phyloP scores from a whole-genome alignment of 2,888 invertebrate genomes.

The Eristalis pertinax region DNA sequence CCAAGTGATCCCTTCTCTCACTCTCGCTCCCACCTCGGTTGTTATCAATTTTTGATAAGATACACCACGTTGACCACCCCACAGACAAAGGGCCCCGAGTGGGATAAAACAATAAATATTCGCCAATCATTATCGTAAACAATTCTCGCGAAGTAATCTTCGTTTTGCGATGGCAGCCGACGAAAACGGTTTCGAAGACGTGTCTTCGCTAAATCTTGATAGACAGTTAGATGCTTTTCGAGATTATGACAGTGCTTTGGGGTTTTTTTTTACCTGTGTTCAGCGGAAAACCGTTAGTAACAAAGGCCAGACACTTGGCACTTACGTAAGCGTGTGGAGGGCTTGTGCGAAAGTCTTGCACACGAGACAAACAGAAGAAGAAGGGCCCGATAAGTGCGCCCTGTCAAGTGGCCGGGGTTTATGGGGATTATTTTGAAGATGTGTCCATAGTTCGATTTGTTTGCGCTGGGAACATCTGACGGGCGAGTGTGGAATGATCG shows the following conservation, averaged over 20 bases:
- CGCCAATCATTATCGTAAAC: slow-evolving; percentile 26
- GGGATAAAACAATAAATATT: slow-evolving; percentile 32
- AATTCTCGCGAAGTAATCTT: neutral
- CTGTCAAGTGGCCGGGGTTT: slow-evolving; percentile 36
- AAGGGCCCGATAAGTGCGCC: slow-evolving; percentile 16
- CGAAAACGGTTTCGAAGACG: slow-evolving; percentile 13
- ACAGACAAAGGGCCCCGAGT: neutral
- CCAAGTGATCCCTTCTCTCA: slow-evolving; percentile 44
- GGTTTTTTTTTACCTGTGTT: neutral
- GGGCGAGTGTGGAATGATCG: neutral
- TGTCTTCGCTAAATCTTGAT: slow-evolving; percentile 6
- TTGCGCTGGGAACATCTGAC: neutral
- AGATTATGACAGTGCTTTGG: slow-evolving; percentile 4
- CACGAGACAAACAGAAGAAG: neutral
- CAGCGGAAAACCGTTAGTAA: slow-evolving; percentile 33
- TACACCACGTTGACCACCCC: slow-evolving; percentile 17
- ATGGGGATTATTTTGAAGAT: slow-evolving; percentile 20
- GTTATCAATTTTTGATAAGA: slow-evolving; percentile 68
- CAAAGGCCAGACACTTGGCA: neutral
- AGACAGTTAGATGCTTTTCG: slow-evolving; percentile 41
- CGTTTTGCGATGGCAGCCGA: slow-evolving; percentile 1
- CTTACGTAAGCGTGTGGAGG: slow-evolving; percentile 17
- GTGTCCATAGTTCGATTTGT: neutral
- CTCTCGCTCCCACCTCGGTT: neutral
- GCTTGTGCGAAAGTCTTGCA: neutral